These are phyloP conservation scores for Podarcis lilfordi DNA, from an alignment of 2,797 vertebrate genomes.

Conservation along the genomic window DNA sequence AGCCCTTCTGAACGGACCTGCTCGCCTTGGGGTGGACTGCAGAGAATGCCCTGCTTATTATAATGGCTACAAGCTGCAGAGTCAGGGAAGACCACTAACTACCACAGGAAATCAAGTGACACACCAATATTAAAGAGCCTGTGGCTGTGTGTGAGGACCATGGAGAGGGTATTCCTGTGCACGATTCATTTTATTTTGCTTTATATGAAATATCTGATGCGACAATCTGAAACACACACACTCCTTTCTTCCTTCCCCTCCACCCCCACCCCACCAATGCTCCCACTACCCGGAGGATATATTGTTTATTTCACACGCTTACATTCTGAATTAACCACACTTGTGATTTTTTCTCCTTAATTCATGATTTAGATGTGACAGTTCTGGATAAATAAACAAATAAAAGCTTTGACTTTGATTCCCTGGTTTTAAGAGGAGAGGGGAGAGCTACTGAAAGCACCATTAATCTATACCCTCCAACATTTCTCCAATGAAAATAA, in stretches of 20 bases:
- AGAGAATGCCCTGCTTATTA: not conserved
- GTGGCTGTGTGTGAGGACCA: not conserved
- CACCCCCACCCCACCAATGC: too few relatives aligned
- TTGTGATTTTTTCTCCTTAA: not conserved
- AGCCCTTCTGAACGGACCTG: not conserved
- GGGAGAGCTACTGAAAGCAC: not conserved
- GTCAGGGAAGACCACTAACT: not conserved
- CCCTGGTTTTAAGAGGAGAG: not conserved
- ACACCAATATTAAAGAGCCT: not conserved
- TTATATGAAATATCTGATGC: not conserved
- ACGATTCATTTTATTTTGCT: constrained; percentile 1
- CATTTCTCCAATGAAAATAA: too few relatives aligned
- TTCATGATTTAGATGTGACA: not conserved
- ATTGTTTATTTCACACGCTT: not conserved
- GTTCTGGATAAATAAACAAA: not conserved
- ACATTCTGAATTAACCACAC: not conserved
- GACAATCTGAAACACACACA: not conserved
- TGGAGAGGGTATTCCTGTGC: not conserved
- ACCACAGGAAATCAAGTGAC: not conserved
- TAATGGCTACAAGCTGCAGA: not conserved
- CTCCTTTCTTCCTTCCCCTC: not conserved
- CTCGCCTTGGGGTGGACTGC: not conserved
- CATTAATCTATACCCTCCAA: too few relatives aligned
- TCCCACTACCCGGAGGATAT: not conserved
- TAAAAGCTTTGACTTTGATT: not conserved